Evolutionary conservation across 2,113 vertebrate species (phyloP).

Genomic region (Columbina picui): DNA sequence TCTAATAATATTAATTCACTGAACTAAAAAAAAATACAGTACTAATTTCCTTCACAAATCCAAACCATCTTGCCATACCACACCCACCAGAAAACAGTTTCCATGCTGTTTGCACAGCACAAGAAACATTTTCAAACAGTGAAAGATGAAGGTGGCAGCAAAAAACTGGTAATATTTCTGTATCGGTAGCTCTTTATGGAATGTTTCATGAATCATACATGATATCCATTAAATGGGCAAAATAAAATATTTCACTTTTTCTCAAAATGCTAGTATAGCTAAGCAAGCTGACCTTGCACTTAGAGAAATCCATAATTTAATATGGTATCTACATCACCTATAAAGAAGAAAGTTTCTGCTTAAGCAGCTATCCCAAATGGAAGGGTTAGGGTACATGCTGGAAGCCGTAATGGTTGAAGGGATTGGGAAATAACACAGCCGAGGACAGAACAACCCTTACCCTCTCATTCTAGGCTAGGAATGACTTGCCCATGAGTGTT

Average conservation of each 20-base stretch:
- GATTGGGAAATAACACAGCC: slow-evolving; percentile 21
- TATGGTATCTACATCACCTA: neutral
- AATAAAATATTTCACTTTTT: neutral
- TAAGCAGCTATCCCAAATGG: slow-evolving; percentile 38
- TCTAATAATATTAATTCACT: neutral
- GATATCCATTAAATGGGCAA: slow-evolving; percentile 33
- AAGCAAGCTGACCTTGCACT: neutral
- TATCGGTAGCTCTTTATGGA: neutral
- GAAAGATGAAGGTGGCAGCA: neutral
- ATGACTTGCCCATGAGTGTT: slow-evolving; percentile 62
- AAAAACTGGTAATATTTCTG: neutral
- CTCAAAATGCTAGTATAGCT: neutral
- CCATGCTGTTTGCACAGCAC: neutral
- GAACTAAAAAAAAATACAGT: neutral
- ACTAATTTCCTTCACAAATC: neutral
- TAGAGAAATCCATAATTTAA: neutral
- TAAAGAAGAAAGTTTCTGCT: neutral
- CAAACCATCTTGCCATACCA: neutral
- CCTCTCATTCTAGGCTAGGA: slow-evolving; percentile 62
- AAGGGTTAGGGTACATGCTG: slow-evolving; percentile 51
- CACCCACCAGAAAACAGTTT: neutral
- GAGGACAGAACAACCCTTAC: slow-evolving; percentile 66
- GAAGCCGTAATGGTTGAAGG: slow-evolving; percentile 33
- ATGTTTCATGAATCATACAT: slow-evolving; percentile 43
- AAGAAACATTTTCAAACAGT: neutral